Conservation (phyloP, 2,888 invertebrate species). For the Deilephila elpenor region DNA sequence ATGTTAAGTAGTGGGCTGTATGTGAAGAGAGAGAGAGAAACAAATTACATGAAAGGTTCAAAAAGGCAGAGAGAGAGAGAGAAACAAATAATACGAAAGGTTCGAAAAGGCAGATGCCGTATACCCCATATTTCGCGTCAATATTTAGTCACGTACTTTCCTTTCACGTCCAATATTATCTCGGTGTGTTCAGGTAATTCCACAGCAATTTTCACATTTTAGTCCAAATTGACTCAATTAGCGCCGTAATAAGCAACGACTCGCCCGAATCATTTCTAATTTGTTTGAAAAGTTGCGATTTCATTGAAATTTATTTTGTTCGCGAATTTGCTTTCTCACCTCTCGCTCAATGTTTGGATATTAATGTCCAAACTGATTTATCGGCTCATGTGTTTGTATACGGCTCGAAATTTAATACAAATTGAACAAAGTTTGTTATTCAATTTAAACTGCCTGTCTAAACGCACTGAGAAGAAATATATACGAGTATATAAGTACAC, state of each 20-base stretch:
- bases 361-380: conserved; percentile 10
- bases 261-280: background rate
- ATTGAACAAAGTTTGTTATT: background rate
- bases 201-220: conserved; percentile 44
- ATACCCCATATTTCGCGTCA: background rate
- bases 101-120: too few relatives aligned
- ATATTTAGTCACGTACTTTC: conserved; percentile 31
- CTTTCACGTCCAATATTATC: conserved; percentile 32
- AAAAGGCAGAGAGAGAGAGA: too few relatives aligned
- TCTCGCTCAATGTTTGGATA: background rate
- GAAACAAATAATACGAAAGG: too few relatives aligned
- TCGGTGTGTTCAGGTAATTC: conserved; percentile 35
- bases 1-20: too few relatives aligned
- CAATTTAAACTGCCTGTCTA: background rate
- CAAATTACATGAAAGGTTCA: too few relatives aligned
- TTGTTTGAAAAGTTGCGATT: background rate
- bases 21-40: too few relatives aligned
- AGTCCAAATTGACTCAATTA: conserved; percentile 47
- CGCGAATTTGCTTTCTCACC: background rate
- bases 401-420: background rate
- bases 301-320: conserved; percentile 19
- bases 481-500: too few relatives aligned
- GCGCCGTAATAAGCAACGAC: conserved; percentile 39
- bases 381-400: background rate
- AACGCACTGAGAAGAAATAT: too few relatives aligned